Conservation (phyloP, 2,113 vertebrate genomes). For the Crotalus viridis region DNA sequence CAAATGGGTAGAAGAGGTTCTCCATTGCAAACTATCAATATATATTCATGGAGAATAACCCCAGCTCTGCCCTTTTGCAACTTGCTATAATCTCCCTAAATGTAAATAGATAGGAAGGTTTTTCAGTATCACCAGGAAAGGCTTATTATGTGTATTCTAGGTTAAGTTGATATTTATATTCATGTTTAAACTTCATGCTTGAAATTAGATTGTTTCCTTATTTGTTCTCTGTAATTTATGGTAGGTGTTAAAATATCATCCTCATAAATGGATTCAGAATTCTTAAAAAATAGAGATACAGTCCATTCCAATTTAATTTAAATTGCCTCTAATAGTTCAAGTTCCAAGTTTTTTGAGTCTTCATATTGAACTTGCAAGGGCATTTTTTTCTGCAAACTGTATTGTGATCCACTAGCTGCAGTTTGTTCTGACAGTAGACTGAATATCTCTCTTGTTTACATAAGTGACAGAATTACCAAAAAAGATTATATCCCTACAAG, state of each 20-base stretch:
- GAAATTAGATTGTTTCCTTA: neutral
- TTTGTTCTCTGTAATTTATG: neutral
- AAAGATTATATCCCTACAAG: conserved; percentile 17
- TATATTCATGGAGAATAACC: neutral
- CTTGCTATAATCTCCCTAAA: neutral
- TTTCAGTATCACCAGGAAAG: neutral
- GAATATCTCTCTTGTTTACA: conserved; percentile 23
- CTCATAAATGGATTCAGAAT: neutral
- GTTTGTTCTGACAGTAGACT: neutral
- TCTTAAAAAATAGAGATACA: neutral
- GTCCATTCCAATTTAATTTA: neutral
- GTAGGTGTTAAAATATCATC: neutral
- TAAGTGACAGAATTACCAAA: conserved; percentile 55
- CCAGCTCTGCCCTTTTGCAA: neutral
- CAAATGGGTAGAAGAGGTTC: neutral
- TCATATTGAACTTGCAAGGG: conserved; percentile 12
- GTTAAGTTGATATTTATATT: neutral
- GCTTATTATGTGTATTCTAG: neutral
- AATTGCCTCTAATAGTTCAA: neutral
- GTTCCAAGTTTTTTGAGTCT: neutral
- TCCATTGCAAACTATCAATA: neutral
- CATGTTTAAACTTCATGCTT: neutral
- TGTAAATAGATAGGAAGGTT: neutral
- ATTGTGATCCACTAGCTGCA: neutral
- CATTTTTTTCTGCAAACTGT: neutral